phyloP scores from a whole-genome alignment of 2,797 vertebrate species.

The Myotis daubentonii region DNA sequence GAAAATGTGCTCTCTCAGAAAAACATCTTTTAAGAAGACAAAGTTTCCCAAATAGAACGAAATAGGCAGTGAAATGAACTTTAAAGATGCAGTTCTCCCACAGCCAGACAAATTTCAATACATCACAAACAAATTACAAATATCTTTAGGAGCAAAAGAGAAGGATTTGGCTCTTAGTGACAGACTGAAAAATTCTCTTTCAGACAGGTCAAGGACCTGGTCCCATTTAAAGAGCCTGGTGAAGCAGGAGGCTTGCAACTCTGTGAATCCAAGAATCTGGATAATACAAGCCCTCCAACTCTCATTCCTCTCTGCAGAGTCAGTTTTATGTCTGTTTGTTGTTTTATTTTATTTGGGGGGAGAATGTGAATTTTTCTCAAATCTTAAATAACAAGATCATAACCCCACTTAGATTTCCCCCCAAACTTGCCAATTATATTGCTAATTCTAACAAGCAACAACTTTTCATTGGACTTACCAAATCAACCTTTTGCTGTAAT shows the following conservation, averaged over 20 bases:
- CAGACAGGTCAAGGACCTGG: conserved; percentile 52
- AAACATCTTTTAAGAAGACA: background rate
- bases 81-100: background rate
- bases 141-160: conserved; percentile 43
- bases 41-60: conserved; percentile 8
- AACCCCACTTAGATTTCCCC: background rate
- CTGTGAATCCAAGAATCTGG: conserved; percentile 28
- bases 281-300: background rate
- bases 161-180: conserved; percentile 37
- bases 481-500: background rate
- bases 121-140: conserved; percentile 66
- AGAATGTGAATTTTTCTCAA: background rate
- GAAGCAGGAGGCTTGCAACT: conserved; percentile 40
- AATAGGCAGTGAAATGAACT: background rate
- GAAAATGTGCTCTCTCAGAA: background rate
- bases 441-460: background rate
- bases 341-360: conserved; percentile 29
- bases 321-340: background rate
- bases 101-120: conserved; percentile 54
- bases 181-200: conserved; percentile 53
- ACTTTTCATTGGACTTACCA: background rate
- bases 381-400: conserved; percentile 5
- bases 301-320: background rate
- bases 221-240: conserved; percentile 23
- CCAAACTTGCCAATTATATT: background rate